These are phyloP conservation scores for Thomomys bottae DNA, from an alignment of 2,113 vertebrate genomes.

Conservation along the genomic window DNA sequence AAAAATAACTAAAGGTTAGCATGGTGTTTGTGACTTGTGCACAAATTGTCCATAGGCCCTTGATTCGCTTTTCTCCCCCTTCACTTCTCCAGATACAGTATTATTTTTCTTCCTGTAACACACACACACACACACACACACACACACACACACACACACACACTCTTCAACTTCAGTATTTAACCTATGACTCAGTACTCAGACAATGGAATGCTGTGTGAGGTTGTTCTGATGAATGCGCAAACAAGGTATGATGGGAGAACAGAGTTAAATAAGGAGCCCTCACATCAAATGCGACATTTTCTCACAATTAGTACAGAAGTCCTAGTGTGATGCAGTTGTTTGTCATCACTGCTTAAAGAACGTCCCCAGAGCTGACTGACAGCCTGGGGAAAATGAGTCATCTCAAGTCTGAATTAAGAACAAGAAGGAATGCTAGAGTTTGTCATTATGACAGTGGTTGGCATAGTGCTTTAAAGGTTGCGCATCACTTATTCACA, in stretches of 20 bases:
- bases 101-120: slow-evolving; percentile 8
- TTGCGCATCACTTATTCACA: not conserved
- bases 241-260: not conserved
- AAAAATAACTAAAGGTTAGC: not conserved
- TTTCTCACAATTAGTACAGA: slow-evolving; percentile 68
- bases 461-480: not conserved
- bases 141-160: no score
- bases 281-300: not conserved
- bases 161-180: not conserved
- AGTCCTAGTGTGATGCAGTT: slow-evolving; percentile 29
- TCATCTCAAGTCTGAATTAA: slow-evolving; percentile 38
- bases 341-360: slow-evolving; percentile 8
- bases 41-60: not conserved
- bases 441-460: not conserved
- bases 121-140: no score
- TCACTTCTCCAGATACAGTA: not conserved
- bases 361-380: slow-evolving; percentile 38
- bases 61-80: not conserved
- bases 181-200: slow-evolving; percentile 30
- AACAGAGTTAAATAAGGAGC: slow-evolving; percentile 24
- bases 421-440: not conserved
- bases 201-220: not conserved
- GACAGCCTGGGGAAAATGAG: slow-evolving; percentile 43
- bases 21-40: not conserved
- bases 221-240: not conserved